Conservation (phyloP, 2,888 invertebrate species). For the Tetramorium bicarinatum region DNA sequence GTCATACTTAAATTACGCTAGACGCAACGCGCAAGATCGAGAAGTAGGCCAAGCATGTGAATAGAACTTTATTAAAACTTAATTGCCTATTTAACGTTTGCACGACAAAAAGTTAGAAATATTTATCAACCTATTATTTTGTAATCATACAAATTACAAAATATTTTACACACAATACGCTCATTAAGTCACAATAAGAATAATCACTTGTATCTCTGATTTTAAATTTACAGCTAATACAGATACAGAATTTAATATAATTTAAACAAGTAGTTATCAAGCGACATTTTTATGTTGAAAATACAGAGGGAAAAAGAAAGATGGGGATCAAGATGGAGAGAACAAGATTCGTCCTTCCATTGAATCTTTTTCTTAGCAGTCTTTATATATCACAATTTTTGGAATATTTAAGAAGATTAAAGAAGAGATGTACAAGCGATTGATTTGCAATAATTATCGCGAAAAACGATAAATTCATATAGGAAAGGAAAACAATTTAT, state of each 20-base stretch:
- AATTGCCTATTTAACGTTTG: constrained; percentile 8
- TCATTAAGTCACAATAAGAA: not conserved
- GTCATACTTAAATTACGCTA: constrained; percentile 69
- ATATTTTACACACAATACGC: not conserved
- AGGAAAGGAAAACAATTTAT: constrained; percentile 85
- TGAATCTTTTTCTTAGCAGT: constrained; percentile 31
- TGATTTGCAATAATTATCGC: not conserved
- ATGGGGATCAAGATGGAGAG: not conserved
- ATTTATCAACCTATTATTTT: not conserved
- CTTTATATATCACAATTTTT: constrained; percentile 52
- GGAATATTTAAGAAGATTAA: not conserved
- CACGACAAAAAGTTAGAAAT: not conserved
- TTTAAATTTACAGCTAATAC: not conserved
- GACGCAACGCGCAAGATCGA: constrained; percentile 53
- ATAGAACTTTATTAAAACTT: constrained; percentile 11
- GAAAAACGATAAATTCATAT: constrained; percentile 60
- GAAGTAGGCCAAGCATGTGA: not conserved
- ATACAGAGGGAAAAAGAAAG: not conserved
- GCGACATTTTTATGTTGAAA: not conserved
- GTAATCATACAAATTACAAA: not conserved
- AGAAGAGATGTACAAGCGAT: constrained; percentile 12
- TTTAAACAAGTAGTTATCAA: constrained; percentile 61
- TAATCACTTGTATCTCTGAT: not conserved
- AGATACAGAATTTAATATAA: constrained; percentile 63
- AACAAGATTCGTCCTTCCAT: not conserved